Base-by-base conservation (phyloP, 2,797 vertebrate genomes). In the Hozukius guyotensis region DNA sequence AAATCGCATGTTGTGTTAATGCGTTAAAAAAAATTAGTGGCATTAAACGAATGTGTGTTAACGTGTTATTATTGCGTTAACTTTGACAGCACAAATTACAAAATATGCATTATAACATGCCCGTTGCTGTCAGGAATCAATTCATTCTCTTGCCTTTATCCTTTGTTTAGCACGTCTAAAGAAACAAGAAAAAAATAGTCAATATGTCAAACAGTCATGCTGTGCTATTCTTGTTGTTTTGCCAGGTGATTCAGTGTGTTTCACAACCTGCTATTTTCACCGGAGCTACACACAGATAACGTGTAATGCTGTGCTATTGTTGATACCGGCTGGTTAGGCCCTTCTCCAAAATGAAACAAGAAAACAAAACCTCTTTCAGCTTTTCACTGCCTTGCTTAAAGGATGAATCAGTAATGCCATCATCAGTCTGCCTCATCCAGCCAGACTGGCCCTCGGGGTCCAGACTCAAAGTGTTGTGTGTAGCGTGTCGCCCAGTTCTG, bases 201-300 rank as follows among this genome's bases (percentile, higher is more conserved):
- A 70, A 20, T 20, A 46, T 71, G 68, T 76, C 85, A 83, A 80
- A 72, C 53, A 73, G 81, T 72, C 61, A 82, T 56, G 63, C 79
- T 82, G 81, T 78, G 79, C 85, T 90, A 87, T 91, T 89, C 87
- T 66, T 16, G 76, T 85, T 60, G 66, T 66, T 85, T 73, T 60
- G 65, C 62, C 72, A 75, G 83, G 66, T 76, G 80, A 89, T 82
- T 89, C 84, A 92, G 42, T 68, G 72, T 71, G 83, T 92, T 89
- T 92, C 66, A 77, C 86, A 90, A 89, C 76, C 76, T 38, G 71
- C 79, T 87, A 77, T 86, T 90, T 88, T 80, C 78, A 82, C n/a
- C 56, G 36, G 63, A 29, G 80, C 74, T 6, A 27, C 71, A 74
- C 70, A 74, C 70, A 72, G 66, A 71, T 63, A 56, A 80, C 57